These are phyloP conservation scores for Atlantisia rogersi DNA, from an alignment of 2,113 vertebrate genomes.

Conservation along the genomic window DNA sequence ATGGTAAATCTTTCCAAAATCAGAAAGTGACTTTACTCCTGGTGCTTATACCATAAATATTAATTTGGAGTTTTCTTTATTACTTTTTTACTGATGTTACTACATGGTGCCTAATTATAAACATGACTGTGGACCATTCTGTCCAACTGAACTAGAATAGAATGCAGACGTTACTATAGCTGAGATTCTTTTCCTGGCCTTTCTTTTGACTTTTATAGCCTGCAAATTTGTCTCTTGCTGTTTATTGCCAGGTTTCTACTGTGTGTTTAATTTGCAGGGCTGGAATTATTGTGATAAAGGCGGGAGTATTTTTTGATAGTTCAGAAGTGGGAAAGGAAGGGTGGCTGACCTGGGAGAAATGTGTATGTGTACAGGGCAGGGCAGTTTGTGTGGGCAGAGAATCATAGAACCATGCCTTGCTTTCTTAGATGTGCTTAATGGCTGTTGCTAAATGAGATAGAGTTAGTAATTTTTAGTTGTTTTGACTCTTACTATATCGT, in stretches of 20 bases:
- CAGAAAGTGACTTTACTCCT: neutral
- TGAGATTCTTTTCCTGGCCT: neutral
- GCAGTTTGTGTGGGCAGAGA: neutral
- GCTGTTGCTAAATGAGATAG: neutral
- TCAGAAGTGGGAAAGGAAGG: neutral
- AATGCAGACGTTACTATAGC: neutral
- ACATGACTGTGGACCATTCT: neutral
- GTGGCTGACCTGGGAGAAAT: neutral
- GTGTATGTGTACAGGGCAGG: neutral
- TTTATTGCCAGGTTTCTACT: neutral
- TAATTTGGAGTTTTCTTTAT: neutral
- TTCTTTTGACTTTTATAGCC: neutral
- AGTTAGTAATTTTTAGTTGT: neutral
- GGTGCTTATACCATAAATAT: neutral
- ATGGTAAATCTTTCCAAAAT: neutral
- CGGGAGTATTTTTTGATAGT: rapidly evolving
- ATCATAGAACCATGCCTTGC: neutral
- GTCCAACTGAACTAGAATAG: neutral
- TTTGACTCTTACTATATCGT: neutral
- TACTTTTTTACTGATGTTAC: neutral
- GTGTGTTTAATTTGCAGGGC: neutral
- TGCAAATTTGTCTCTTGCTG: neutral
- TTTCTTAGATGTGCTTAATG: neutral
- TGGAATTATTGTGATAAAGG: neutral
- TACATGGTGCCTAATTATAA: neutral